Evolutionary conservation across 1,140 invertebrate species (phyloP).

Genomic region (Acromyrmex echinatior): DNA sequence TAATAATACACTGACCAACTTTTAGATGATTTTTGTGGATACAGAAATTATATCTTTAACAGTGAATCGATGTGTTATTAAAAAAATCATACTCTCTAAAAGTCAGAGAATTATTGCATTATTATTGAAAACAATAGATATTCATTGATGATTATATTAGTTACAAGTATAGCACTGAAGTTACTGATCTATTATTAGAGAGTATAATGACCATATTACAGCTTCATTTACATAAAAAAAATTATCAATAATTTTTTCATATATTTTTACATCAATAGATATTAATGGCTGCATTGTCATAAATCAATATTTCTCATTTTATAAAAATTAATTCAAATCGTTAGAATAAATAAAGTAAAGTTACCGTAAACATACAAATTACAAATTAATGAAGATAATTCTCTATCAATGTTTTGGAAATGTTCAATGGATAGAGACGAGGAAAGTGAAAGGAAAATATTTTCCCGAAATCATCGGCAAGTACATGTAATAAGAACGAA

Average conservation of each 20-base stretch:
- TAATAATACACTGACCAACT: no score
- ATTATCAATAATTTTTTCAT: neutral
- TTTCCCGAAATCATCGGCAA: conserved; percentile 58
- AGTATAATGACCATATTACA: neutral
- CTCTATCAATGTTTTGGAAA: neutral
- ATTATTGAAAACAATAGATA: no score
- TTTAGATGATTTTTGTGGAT: no score
- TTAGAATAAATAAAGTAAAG: neutral
- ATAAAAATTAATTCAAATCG: neutral
- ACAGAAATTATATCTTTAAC: no score
- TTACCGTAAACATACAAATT: neutral
- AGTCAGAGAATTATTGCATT: no score
- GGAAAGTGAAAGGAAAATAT: conserved; percentile 13
- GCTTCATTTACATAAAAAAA: neutral
- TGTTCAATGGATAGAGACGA: neutral
- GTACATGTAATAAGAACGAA: conserved; percentile 50
- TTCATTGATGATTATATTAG: no score
- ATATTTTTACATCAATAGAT: neutral
- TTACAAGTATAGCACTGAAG: no score
- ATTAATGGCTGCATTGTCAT: neutral
- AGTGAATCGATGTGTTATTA: no score
- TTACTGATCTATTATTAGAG: no score
- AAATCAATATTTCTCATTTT: neutral
- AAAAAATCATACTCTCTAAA: no score
- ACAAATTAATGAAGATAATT: neutral